Base-by-base conservation (phyloP, 2,888 invertebrate genomes). In the Drosophila multiciliata region DNA sequence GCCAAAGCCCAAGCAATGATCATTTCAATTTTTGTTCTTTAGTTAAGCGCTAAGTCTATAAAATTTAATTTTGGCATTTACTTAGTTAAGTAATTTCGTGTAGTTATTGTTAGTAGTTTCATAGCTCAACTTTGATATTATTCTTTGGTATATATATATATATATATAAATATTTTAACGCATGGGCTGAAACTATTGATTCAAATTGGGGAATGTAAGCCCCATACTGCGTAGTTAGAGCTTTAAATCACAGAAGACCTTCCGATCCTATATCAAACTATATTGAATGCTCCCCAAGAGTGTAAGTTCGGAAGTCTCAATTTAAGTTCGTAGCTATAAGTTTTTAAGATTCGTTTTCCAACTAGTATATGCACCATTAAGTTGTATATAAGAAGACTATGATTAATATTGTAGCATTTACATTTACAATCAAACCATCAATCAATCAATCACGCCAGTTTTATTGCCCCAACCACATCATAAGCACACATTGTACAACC, bases 1-100 rank as follows among this genome's bases (percentile, higher is more conserved):
- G 59, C 35, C 50, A 54, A 59, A 50, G 59, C 40, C 68, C 40
- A 66, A 58, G 35, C 63, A 63, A 63, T 48, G 52, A 57, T 59
- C 63, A 78, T 66, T 63, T 26, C 57, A 66, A 78, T 70, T 60
- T 74, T 60, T 70, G 73, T 78, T 66, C 64, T 78, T 61, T 66
- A 70, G 74, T 76, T 76, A 66, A 20, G 42, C 23, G 60, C 60
- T 72, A 72, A 75, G 76, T 66, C 48, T 54, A 53, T 36, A 23
- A 23, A 35, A 12, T 38, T 54, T 52, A 40, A 42, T 57, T 45
- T 50, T 48, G 29, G 48, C 55, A 38, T 26, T 12, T 36, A 58
- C 61, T 29, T 74, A 70, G 53, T 70, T 75, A 70, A 75, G 75
- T 68, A 52, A 59, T 59, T 40, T 26, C 62, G 26, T 35, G 61